Evolutionary conservation across 2,113 vertebrate genomes (phyloP).

Genomic region (Hemiprocne comata): DNA sequence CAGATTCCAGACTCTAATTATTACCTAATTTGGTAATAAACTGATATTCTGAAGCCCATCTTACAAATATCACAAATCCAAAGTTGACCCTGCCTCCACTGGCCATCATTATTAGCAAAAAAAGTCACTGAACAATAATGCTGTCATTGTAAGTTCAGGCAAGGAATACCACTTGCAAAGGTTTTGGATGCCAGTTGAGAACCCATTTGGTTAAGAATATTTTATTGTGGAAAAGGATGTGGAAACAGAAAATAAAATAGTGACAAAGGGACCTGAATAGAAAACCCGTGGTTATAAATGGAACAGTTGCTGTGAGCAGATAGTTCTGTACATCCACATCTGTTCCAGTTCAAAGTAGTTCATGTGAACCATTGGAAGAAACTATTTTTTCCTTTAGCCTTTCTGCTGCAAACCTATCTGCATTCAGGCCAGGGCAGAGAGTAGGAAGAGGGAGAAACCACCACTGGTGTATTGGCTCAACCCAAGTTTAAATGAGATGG

Average conservation of each 20-base stretch:
- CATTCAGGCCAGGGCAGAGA: not conserved
- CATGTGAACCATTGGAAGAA: constrained; percentile 65
- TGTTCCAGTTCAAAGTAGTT: constrained; percentile 72
- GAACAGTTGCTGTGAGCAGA: constrained; percentile 51
- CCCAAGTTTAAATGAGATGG: accelerated
- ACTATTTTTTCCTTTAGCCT: constrained; percentile 39
- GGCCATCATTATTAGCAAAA: not conserved
- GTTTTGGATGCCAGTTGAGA: not conserved
- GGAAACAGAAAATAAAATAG: constrained; percentile 56
- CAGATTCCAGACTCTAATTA: not conserved
- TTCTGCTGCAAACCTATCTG: constrained; percentile 17
- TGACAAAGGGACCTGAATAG: constrained; percentile 59
- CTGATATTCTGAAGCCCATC: not conserved
- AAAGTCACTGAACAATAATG: not conserved
- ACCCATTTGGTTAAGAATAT: constrained; percentile 1
- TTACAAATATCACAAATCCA: not conserved
- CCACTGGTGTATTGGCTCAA: not conserved
- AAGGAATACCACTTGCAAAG: not conserved
- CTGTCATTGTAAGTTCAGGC: not conserved
- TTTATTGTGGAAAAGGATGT: constrained; percentile 61
- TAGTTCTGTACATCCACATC: constrained; percentile 68
- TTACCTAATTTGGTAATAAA: not conserved
- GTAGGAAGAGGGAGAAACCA: not conserved
- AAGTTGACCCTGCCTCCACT: not conserved
- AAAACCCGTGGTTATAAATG: constrained; percentile 60